Conservation (phyloP, 2,113 vertebrate species). For the Marmota monax region DNA sequence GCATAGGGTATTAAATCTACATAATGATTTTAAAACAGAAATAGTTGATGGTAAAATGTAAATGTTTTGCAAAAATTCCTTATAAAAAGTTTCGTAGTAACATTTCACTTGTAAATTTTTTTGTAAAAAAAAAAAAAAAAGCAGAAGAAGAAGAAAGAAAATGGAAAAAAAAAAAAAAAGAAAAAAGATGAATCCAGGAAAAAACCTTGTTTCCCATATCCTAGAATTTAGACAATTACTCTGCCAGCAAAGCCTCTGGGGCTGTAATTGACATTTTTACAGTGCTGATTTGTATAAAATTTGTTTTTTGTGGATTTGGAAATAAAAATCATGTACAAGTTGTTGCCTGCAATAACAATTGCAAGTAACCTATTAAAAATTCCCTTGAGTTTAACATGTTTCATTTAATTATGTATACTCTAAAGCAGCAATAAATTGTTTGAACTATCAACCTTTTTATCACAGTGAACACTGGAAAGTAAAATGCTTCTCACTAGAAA, state of each 20-base stretch:
- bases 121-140: constrained; percentile 90
- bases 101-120: constrained; percentile 99
- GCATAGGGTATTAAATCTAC: constrained; percentile 92
- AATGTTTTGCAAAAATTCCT: constrained; percentile 92
- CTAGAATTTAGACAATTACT: constrained; percentile 97
- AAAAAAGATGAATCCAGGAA: constrained; percentile 77
- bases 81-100: constrained; percentile 97
- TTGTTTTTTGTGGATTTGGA: constrained; percentile 96
- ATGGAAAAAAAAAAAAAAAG: constrained; percentile 69
- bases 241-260: constrained; percentile 97
- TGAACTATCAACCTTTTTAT: constrained; percentile 84
- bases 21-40: constrained; percentile 92
- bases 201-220: constrained; percentile 90
- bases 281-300: constrained; percentile 98
- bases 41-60: constrained; percentile 92
- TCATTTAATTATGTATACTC: constrained; percentile 87
- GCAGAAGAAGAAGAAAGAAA: not conserved
- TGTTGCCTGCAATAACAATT: constrained; percentile 97
- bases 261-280: constrained; percentile 99
- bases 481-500: constrained; percentile 84
- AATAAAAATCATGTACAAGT: constrained; percentile 92
- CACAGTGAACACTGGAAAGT: constrained; percentile 82
- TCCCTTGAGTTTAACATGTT: constrained; percentile 90
- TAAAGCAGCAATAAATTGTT: constrained; percentile 87
- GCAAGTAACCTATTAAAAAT: constrained; percentile 97